These are phyloP conservation scores for Meloe dianella DNA, from an alignment of 2,888 invertebrate genomes.

Conservation along the genomic window DNA sequence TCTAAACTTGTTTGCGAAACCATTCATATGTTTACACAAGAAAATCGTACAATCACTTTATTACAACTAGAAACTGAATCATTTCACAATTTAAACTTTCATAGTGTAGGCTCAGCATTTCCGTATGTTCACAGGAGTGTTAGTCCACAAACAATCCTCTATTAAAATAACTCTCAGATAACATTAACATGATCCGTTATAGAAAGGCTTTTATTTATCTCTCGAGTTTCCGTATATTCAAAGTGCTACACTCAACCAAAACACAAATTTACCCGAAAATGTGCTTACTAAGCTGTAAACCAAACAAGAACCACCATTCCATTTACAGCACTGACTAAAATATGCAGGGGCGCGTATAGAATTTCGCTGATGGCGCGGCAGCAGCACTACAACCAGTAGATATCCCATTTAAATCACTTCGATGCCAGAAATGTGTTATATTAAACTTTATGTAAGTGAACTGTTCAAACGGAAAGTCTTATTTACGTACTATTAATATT, in stretches of 20 bases:
- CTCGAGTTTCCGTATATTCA: conserved; percentile 40
- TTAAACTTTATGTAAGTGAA: background rate
- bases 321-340: conserved; percentile 45
- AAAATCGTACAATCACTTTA: background rate
- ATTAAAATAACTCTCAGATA: conserved; percentile 41
- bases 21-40: background rate
- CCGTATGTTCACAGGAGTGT: conserved; percentile 9
- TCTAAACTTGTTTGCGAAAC: background rate
- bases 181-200: conserved; percentile 43
- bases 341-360: conserved; percentile 44
- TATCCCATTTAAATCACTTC: conserved; percentile 18
- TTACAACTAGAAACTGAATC: background rate
- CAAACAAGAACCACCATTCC: conserved; percentile 45
- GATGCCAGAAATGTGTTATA: conserved; percentile 13
- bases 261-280: conserved; percentile 47
- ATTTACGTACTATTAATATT: too few relatives aligned
- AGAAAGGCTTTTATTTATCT: conserved; percentile 44
- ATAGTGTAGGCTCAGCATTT: background rate
- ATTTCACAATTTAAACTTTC: background rate
- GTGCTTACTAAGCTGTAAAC: conserved; percentile 48
- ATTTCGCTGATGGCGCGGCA: conserved; percentile 33
- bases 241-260: conserved; percentile 44
- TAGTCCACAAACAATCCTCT: conserved; percentile 26
- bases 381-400: conserved; percentile 26
- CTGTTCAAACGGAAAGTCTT: too few relatives aligned